phyloP scores from a whole-genome alignment of 2,797 vertebrate genomes.

The Hippoglossus hippoglossus region DNA sequence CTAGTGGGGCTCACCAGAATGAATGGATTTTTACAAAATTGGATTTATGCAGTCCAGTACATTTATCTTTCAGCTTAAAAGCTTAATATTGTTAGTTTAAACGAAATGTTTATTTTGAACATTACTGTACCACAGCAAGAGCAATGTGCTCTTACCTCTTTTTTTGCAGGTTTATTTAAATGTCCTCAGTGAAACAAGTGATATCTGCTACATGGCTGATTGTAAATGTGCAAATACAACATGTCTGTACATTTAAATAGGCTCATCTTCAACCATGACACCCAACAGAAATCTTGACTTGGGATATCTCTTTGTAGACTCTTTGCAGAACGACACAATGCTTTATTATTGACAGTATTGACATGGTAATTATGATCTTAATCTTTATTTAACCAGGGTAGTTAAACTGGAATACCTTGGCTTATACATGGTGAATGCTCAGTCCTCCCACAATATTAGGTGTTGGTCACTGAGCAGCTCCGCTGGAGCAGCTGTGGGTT shows the following conservation, averaged over 20 bases:
- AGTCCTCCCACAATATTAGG: background rate
- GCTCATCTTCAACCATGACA: background rate
- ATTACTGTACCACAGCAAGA: slow-evolving; percentile 17
- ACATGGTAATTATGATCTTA: slow-evolving; percentile 35
- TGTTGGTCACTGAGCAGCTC: background rate
- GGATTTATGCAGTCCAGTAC: slow-evolving; percentile 14
- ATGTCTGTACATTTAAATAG: background rate
- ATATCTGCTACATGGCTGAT: background rate
- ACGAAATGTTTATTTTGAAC: slow-evolving; percentile 34
- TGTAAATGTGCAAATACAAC: slow-evolving; percentile 4
- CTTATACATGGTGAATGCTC: slow-evolving; percentile 10
- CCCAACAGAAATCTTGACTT: background rate
- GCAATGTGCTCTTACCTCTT: background rate
- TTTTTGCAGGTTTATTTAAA: slow-evolving; percentile 13
- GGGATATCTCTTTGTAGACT: slow-evolving; percentile 3
- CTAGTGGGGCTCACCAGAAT: slow-evolving; percentile 25
- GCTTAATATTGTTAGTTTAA: slow-evolving; percentile 45
- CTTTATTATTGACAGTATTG: slow-evolving; percentile 25
- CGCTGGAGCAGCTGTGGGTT: slow-evolving; percentile 31
- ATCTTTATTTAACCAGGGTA: slow-evolving; percentile 34
- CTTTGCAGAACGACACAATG: slow-evolving; percentile 5
- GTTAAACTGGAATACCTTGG: slow-evolving; percentile 19
- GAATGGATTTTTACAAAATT: slow-evolving; percentile 42
- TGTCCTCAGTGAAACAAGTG: background rate
- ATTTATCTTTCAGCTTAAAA: slow-evolving; percentile 35